A percentile compares a stretch with the other conserved stretches of the same genome.
Conservation (phyloP, 2,113 vertebrate genomes). For the Edolisoma coerulescens region DNA sequence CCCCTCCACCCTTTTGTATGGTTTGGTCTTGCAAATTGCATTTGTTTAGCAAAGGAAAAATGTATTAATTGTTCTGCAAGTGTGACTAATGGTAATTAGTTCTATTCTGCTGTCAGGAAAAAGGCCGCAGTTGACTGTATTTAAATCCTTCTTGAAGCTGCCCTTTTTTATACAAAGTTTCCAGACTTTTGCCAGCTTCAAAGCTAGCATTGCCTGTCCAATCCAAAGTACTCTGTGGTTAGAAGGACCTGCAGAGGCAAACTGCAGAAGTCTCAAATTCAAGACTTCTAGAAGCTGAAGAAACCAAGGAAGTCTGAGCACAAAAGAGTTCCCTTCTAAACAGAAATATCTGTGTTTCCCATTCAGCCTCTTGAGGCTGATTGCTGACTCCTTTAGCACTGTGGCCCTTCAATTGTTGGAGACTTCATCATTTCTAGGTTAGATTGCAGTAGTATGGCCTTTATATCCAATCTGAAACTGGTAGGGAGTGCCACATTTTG, state of each 20-base stretch:
- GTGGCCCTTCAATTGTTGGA: background rate
- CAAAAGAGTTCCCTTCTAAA: background rate
- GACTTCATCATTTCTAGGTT: background rate
- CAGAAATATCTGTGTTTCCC: background rate
- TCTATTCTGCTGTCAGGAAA: slow-evolving; percentile 37
- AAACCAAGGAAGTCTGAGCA: background rate
- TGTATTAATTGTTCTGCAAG: slow-evolving; percentile 44
- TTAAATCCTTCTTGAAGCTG: background rate
- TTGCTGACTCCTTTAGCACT: background rate
- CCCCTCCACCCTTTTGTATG: slow-evolving; percentile 8
- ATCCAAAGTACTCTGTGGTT: background rate
- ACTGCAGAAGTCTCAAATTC: background rate
- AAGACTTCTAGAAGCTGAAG: background rate
- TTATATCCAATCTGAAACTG: background rate
- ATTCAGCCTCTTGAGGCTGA: background rate
- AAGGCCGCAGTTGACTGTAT: background rate
- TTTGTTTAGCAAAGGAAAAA: slow-evolving; percentile 50
- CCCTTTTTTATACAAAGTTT: background rate
- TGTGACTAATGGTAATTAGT: slow-evolving; percentile 36
- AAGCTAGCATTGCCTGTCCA: background rate
- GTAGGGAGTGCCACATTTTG: background rate
- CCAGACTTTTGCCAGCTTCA: background rate
- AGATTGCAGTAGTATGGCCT: background rate
- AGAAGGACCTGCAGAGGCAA: background rate
- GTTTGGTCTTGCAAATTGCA: slow-evolving; percentile 22